Evolutionary conservation across 2,888 invertebrate genomes (phyloP).

Genomic region (Eupithecia tripunctaria): DNA sequence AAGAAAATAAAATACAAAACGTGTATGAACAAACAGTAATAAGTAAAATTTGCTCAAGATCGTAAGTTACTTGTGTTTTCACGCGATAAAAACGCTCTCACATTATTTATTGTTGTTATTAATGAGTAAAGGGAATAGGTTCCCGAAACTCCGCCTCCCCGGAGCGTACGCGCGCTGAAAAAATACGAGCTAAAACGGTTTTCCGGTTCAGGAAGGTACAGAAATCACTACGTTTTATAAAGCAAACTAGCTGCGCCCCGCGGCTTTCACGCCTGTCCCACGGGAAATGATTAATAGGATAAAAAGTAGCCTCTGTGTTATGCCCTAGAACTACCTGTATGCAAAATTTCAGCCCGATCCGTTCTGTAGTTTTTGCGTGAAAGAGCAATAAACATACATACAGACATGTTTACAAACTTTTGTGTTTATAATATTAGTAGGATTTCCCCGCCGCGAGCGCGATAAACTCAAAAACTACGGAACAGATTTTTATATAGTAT

Average conservation of each 20-base stretch:
- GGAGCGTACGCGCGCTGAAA: background rate
- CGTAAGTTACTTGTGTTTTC: constrained; percentile 11
- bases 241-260: too few species aligned
- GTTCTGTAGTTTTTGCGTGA: too few species aligned
- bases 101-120: constrained; percentile 24
- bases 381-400: too few species aligned
- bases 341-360: too few species aligned
- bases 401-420: too few species aligned
- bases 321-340: too few species aligned
- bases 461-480: background rate
- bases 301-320: too few species aligned
- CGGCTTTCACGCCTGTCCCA: too few species aligned
- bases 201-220: background rate
- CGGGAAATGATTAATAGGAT: too few species aligned
- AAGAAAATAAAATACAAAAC: background rate
- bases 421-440: too few species aligned
- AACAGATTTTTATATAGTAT: background rate
- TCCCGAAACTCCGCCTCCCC: constrained; percentile 20
- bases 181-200: constrained; percentile 14
- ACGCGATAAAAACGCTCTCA: constrained; percentile 2
- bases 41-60: background rate
- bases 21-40: background rate
- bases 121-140: constrained; percentile 36
- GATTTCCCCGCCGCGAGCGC: too few species aligned
- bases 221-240: background rate